Evolutionary conservation across 1,140 invertebrate species (phyloP).

Genomic region (Lasaia peninsularis): DNA sequence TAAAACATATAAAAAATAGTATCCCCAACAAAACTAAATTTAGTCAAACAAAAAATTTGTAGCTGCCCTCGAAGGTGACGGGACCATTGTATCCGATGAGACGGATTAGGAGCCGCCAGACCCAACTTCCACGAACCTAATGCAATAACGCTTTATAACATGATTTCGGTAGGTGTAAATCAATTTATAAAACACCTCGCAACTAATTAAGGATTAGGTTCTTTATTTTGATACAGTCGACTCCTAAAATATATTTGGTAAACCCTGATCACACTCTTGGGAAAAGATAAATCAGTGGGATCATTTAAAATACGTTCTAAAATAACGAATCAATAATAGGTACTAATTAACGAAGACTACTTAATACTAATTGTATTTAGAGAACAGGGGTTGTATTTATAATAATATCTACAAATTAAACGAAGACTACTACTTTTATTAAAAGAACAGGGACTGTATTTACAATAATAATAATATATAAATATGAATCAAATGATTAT

Average conservation of each 20-base stretch:
- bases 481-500: too few relatives aligned
- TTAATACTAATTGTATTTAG: too few relatives aligned
- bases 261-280: not conserved
- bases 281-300: too few relatives aligned
- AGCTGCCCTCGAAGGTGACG: not conserved
- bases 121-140: constrained; percentile 4
- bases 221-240: not conserved
- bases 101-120: not conserved
- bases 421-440: too few relatives aligned
- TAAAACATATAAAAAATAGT: too few relatives aligned
- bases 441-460: too few relatives aligned
- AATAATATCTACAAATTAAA: too few relatives aligned
- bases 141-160: constrained; percentile 5
- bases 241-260: not conserved
- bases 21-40: not conserved
- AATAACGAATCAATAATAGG: too few relatives aligned
- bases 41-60: not conserved
- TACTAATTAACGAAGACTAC: too few relatives aligned
- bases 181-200: not conserved
- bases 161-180: not conserved
- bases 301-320: too few relatives aligned
- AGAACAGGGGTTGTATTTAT: too few relatives aligned
- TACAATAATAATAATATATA: too few relatives aligned
- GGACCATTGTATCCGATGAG: not conserved
- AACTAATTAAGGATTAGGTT: not conserved